Evolutionary conservation across 2,888 invertebrate genomes (phyloP), one percentile per base, ranked within the genome.

Genomic region (Galeruca laticollis): DNA sequence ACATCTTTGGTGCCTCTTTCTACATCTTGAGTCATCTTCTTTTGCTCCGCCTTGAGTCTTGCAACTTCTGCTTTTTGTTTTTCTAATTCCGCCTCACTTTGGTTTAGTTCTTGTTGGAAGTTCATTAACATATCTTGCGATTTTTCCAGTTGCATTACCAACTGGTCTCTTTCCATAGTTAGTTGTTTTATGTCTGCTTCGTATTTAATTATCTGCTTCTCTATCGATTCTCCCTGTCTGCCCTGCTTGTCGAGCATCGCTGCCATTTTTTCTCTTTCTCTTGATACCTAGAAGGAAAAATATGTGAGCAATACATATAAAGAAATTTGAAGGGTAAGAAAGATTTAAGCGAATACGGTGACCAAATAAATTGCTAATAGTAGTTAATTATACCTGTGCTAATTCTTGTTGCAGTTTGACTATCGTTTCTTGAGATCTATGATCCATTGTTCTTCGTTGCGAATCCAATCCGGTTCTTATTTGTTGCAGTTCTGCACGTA

Each of bases 81-180:
- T 81, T 94, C 94, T 73, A 94, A 85, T 82, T 94, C 95, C 52
- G 91, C 89, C 85, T 95, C 96, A 76, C 94, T 93, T 75, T 93
- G 90, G 76, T 94, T 94, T 61, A 96, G 84, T 82, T 96, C 96
- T 83, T 95, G 93, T 84, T 96, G 96, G 93, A 96, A 96, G 85
- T 95, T 95, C 85, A 96, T 93, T 69, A 97, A 87, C 91, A 96
- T 95, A 78, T 96, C 95, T 84, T 96, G 96, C 51, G 95, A 95
- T 86, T 97, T 96, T 84, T 96, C 96, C 82, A 97, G 84, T 84
- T 96, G 96, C 75, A 93, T 91, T 1, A 96, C 95, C 73, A 97
- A 85, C 84, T 96, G 96, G 83, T 96, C 96, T 60, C 94, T 85
- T 84, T 96, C 96, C 75, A 93, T 90, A 18, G 94, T 93, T 79